Evolutionary conservation across 2,113 vertebrate species (phyloP).

Genomic region (Turnix velox): DNA sequence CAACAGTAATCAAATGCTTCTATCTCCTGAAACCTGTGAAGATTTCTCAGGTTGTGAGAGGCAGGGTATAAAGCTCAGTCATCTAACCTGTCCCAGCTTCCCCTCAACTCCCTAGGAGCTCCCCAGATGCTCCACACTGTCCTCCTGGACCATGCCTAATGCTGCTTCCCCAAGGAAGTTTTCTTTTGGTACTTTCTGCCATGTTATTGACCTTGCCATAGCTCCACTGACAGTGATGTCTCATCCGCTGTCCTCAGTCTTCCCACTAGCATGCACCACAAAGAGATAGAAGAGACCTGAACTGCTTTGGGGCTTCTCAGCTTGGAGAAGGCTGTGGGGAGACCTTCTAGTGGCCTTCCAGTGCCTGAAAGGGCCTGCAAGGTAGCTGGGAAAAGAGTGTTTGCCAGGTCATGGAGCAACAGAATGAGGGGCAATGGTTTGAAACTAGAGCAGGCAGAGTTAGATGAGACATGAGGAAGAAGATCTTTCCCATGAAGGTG

Average conservation of each 20-base stretch:
- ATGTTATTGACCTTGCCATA: not conserved
- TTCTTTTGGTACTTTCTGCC: not conserved
- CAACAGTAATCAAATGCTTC: not conserved
- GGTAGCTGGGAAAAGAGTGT: no score
- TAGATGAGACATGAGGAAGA: no score
- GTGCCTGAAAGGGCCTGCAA: no score
- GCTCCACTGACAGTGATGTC: not conserved
- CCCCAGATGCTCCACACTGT: not conserved
- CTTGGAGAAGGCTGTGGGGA: no score
- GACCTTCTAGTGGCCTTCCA: no score
- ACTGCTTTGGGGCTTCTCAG: no score
- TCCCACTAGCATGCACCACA: not conserved
- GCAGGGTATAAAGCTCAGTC: not conserved
- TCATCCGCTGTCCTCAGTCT: not conserved
- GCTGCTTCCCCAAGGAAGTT: not conserved
- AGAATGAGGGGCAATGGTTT: no score
- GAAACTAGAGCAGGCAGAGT: no score
- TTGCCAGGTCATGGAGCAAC: no score
- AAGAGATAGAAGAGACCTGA: no score
- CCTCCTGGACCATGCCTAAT: accelerated
- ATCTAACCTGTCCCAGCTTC: not conserved
- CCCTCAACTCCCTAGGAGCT: accelerated
- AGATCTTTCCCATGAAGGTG: no score
- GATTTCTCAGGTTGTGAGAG: not conserved
- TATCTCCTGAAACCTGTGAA: not conserved